Evolutionary conservation across 2,113 vertebrate genomes (phyloP), one percentile per base, ranked within the genome.

Genomic region (Aphelocoma coerulescens): DNA sequence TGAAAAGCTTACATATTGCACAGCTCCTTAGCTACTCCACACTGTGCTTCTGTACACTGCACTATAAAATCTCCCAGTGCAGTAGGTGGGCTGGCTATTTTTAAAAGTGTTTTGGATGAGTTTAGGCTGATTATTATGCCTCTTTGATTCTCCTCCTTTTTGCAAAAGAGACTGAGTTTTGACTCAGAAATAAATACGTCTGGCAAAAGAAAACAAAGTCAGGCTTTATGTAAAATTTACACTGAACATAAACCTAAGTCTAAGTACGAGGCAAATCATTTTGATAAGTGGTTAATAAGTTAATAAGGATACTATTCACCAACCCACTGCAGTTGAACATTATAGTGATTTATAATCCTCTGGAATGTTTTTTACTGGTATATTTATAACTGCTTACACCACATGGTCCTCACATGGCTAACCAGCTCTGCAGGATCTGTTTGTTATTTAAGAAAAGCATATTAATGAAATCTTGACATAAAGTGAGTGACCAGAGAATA

Each of bases 71-170:
- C 96, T 97, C 78, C 63, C 92, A 88, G 78, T 94, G 92, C 94
- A 87, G 77, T 95, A 93, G 96, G 98, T 97, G 95, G 94, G 94
- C 96, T 96, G 96, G 87, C 79, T 95, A 96, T 96, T 97, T 98
- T 97, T 97, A 97, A 96, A 96, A 96, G 92, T 88, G 94, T 96
- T 97, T 93, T 89, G 88, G 94, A 96, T 85, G 95, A 97, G 97
- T 96, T 96, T 97, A 94, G 96, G 88, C 91, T 97, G 96, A 97
- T 98, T 97, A 98, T 97, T 96, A 98, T 97, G 96, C 96, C 92
- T 96, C 94, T 94, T 48, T 89, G 72, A 87, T 90, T 90, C 66
- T 91, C 24, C 61, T 95, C 69, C 86, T 81, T 93, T 95, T 92
- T 4, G 52, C 94, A 93, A 81, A 88, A 93, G 79, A 87, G 65